Evolutionary conservation across 2,113 vertebrate species (phyloP), one percentile per base, ranked within the genome.

Genomic region (Amblyopsis rosae): DNA sequence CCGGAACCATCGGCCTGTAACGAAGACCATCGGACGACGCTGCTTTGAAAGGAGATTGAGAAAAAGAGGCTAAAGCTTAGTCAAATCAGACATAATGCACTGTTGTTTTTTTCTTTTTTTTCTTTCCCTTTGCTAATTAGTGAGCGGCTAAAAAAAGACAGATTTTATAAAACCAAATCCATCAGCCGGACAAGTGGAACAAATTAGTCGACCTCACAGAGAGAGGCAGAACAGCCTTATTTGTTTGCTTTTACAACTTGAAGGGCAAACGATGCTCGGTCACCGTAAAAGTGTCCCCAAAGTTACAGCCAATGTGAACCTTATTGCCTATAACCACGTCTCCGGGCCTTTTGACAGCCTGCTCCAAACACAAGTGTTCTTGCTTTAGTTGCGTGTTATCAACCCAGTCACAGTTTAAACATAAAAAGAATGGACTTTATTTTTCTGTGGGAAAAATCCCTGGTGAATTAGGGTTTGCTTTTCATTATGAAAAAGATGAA

Each of bases 161-260:
- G 67, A 86, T 82, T 90, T 80, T 82, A 85, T 77, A 86, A 91
- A 92, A 87, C 82, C 76, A 88, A 90, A 92, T 92, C 87, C 87
- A 93, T 93, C 91, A 93, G 90, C 75, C 51, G 75, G 92, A 93
- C 92, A 91, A 84, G 90, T 92, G 88, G 92, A 92, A 92, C 90
- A 90, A 92, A 91, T 85, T 84, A 90, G 81, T 67, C 69, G 67
- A 87, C 82, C 89, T 87, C 89, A 72, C 85, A 80, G 87, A 8
- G 57, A 86, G 82, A 79, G 79, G 85, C 74, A 45, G 76, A 47
- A 1, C 62, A 70, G 82, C 81, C 64, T 87, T 90, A 85, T 91
- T 89, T 90, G 86, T 92, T 92, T 88, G 78, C 83, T 81, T 89
- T 86, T 82, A 74, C 80, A 82, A 89, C 84, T 76, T 91, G 89